Base-by-base conservation (phyloP, 2,113 vertebrate genomes). In the Aegotheles bennettii region DNA sequence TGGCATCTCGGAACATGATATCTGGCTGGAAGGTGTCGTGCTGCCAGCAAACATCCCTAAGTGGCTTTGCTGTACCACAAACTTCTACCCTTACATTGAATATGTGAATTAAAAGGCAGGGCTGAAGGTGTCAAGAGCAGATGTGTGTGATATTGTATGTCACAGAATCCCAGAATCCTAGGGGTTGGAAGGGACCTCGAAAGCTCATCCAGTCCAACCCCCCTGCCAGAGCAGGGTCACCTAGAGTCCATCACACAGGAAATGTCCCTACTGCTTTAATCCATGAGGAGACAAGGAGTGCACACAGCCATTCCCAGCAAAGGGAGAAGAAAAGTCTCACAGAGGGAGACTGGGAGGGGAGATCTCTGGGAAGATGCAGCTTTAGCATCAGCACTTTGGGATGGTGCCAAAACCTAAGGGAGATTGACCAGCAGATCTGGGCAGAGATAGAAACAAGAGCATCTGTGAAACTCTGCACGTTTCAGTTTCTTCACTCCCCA, bases 241-340 rank as follows among this genome's bases (percentile, higher is more conserved):
- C n/a, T n/a, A n/a, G n/a, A n/a, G n/a, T n/a, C n/a, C n/a, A n/a
- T n/a, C n/a, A n/a, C n/a, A n/a, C n/a, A n/a, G n/a, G n/a, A n/a
- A n/a, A 2, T 7, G 19, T 28, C 47, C 42, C 13, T 23, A 10
- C 20, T 47, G 53, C 64, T 68, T 56, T 56, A 45, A 50, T 1
- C 36, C 45, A 6, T 1, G 24, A 45, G 33, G 60, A n/a, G 47
- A 7, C 7, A 16, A 35, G 11, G 31, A 33, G 33, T 9, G 25
- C 7, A 25, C 7, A 0, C 6, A 5, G 16, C 21, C 10, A 2
- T 57, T 53, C 25, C 36, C 16, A 40, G 54, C 17, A 73, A 38
- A 43, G 29, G 40, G 16, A 48, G 6, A 1, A 16, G 24, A 38
- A 50, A 45, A 57, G 31, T n/a, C 59, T 48, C 40, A 2, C 9